Base-by-base conservation (phyloP, 2,113 vertebrate species). In the Hystrix brachyura region DNA sequence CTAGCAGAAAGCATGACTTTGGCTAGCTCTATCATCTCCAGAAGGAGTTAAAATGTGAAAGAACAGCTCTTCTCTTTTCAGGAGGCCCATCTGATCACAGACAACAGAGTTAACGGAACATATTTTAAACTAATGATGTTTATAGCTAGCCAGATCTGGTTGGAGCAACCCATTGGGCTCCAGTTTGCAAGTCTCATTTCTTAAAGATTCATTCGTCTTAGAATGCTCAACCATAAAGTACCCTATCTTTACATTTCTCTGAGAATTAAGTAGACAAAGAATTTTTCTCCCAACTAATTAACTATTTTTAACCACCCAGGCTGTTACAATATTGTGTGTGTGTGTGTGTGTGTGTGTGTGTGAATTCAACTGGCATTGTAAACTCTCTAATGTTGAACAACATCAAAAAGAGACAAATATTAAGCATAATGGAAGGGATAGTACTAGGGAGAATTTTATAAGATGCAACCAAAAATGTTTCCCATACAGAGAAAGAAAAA, bases 1-100 rank as follows among this genome's bases (percentile, higher is more conserved):
- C 94, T 98, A 97, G 83, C 89, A 97, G 96, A 97, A 97, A 98
- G 95, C 90, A 95, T 78, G 84, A 62, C n/a, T 98, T 98, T 93
- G 97, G 94, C 84, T 96, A 95, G 95, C 96, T 98, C 97, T 94
- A 96, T 43, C 83, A 97, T 96, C 87, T 94, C 96, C 88, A 98
- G 93, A 98, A 98, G 96, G 96, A 98, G 98, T 97, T 98, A 98
- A 98, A 98, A 98, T 96, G 96, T 97, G 98, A 98, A 98, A 98
- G 89, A 98, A 95, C 74, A 97, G 92, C 93, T 92, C 97, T 98
- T 97, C 94, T 96, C 88, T 97, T 93, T 97, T 87, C 59, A 93
- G 97, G 71, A 97, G 80, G 85, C 97, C 97, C 95, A 97, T 98
- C 94, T 98, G 96, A 97, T 95, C 97, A 95, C 96, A 94, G 85